Evolutionary conservation across 2,888 invertebrate genomes (phyloP).

Genomic region (Zhuqinia jingwanae): DNA sequence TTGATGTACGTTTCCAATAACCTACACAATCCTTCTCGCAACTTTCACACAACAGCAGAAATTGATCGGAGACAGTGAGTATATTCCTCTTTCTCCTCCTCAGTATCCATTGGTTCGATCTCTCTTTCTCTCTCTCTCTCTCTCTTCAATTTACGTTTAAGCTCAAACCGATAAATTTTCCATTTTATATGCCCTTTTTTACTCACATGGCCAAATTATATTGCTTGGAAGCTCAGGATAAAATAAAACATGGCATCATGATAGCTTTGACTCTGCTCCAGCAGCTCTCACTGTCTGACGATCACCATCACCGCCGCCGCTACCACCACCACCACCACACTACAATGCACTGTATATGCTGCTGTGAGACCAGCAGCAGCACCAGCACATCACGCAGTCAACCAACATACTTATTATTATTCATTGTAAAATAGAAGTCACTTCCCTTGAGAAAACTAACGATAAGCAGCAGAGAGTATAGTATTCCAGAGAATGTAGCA

Average conservation of each 20-base stretch:
- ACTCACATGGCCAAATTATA: slow-evolving; percentile 54
- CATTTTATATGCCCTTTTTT: slow-evolving; percentile 51
- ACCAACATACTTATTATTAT: slow-evolving; percentile 50
- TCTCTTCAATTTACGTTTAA: slow-evolving; percentile 57
- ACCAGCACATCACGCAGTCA: slow-evolving; percentile 34
- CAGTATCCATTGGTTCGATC: slow-evolving; percentile 45
- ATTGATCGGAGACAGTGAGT: slow-evolving; percentile 41
- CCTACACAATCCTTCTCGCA: slow-evolving; percentile 38
- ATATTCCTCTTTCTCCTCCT: not conserved
- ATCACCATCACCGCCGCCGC: not conserved
- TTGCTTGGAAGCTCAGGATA: slow-evolving; percentile 56
- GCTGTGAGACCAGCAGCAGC: not conserved
- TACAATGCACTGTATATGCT: slow-evolving; percentile 21
- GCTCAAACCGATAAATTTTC: slow-evolving; percentile 66
- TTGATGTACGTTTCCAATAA: slow-evolving; percentile 46
- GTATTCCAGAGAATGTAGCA: not conserved
- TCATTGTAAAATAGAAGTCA: slow-evolving; percentile 54
- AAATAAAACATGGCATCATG: slow-evolving; percentile 58
- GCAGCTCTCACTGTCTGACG: not conserved
- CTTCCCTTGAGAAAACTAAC: slow-evolving; percentile 42
- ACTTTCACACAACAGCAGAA: slow-evolving; percentile 33
- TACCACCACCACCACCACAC: not conserved
- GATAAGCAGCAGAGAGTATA: slow-evolving; percentile 7
- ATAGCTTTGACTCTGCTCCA: slow-evolving; percentile 52
- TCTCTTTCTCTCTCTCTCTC: too few species aligned